These are phyloP conservation scores for Lontra canadensis DNA, from an alignment of 2,113 vertebrate genomes.

Conservation along the genomic window DNA sequence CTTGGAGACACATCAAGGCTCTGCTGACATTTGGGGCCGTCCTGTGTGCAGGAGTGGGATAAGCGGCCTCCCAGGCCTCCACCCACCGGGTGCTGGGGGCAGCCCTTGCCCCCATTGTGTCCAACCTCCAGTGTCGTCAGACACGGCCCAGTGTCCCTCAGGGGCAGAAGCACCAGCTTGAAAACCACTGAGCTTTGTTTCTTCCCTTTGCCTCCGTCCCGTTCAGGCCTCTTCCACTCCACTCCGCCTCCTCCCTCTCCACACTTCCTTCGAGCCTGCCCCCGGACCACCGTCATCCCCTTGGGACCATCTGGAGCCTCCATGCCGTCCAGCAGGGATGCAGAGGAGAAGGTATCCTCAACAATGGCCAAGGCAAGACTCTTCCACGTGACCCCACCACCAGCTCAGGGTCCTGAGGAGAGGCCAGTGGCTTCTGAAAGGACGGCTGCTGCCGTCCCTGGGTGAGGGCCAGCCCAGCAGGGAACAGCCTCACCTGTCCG, in stretches of 20 bases:
- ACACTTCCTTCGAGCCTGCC: background rate
- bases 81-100: background rate
- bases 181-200: background rate
- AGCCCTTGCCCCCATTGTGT: background rate
- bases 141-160: accelerated
- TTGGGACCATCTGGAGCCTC: background rate
- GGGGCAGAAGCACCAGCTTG: accelerated
- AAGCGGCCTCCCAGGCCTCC: background rate
- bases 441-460: background rate
- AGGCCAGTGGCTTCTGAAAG: background rate
- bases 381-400: accelerated
- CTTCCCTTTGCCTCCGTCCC: background rate
- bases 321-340: background rate
- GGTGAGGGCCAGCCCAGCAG: background rate
- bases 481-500: background rate
- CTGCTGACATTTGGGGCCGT: accelerated
- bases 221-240: background rate
- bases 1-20: background rate
- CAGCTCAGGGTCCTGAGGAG: background rate
- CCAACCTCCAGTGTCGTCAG: background rate
- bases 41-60: accelerated
- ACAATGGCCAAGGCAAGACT: background rate
- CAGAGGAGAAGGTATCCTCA: background rate
- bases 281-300: accelerated
- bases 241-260: background rate